Percentiles rank a stretch among this genome's conserved stretches.
Conservation (phyloP, 1,140 invertebrate species). For the Eumeta japonica region DNA sequence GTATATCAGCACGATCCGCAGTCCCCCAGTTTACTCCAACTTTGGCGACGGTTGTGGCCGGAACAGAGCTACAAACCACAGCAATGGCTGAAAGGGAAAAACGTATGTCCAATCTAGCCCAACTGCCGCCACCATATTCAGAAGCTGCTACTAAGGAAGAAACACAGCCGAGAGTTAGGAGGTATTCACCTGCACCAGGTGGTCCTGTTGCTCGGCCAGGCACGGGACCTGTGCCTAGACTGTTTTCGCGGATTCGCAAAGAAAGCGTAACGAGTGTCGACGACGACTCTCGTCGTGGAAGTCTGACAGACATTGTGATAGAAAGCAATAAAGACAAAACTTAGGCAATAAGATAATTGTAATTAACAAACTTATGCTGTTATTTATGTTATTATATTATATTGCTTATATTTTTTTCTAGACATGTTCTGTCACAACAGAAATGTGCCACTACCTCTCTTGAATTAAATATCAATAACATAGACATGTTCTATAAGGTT, state of each 20-base stretch:
- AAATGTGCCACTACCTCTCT: no score
- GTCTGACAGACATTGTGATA: slow-evolving; percentile 46
- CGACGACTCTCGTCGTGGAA: slow-evolving; percentile 30
- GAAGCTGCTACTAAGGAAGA: slow-evolving; percentile 22
- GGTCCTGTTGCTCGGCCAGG: slow-evolving; percentile 23
- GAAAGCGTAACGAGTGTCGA: slow-evolving; percentile 31
- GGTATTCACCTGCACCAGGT: slow-evolving; percentile 40
- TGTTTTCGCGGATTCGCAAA: slow-evolving; percentile 42
- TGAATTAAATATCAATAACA: no score
- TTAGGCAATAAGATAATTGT: slow-evolving; percentile 14
- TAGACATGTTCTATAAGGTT: no score
- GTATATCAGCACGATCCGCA: slow-evolving; percentile 35
- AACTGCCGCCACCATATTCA: slow-evolving; percentile 42
- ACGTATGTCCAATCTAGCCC: slow-evolving; percentile 40
- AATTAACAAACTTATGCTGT: no score
- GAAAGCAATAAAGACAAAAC: slow-evolving; percentile 46
- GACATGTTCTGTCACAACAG: no score
- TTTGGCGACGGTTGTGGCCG: slow-evolving; percentile 44
- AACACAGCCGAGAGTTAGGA: slow-evolving; percentile 29
- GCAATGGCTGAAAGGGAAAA: slow-evolving; percentile 42
- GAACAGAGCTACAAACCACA: slow-evolving; percentile 40
- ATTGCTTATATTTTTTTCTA: no score
- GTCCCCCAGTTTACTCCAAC: slow-evolving; percentile 48
- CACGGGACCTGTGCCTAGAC: slow-evolving; percentile 35
- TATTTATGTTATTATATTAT: no score